Evolutionary conservation across 2,797 vertebrate species (phyloP), one percentile per base, ranked within the genome.

Genomic region (Gephyroberyx darwinii): DNA sequence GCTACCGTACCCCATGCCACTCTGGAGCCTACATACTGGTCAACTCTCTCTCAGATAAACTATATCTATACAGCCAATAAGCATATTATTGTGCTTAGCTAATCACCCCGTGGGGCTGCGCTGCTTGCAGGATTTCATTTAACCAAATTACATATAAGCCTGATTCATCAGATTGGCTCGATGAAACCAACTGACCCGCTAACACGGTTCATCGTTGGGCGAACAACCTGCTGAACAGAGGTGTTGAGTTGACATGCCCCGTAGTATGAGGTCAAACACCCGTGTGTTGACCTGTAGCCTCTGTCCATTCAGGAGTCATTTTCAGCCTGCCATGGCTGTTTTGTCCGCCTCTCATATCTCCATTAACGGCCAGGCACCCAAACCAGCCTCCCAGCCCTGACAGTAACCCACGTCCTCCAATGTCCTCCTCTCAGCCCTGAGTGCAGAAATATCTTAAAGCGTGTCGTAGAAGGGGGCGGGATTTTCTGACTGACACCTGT

Each of bases 211-310:
- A 75, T 78, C 65, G 47, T 37, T 20, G 78, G 76, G 60, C 14
- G 60, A 82, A 73, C 82, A 89, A 88, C 88, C 85, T 91, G 76
- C 88, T 90, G 89, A 90, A 90, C 68, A 45, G 71, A 88, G 76
- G 84, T 81, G 85, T 88, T 87, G 84, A 79, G 75, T 67, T 88
- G 85, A 88, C 83, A 51, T 80, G 79, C 73, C 80, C 86, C 30
- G 31, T 37, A 75, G 41, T 82, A 83, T 79, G 60, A 91, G 87
- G 89, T 92, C 87, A 91, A 71, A 90, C 84, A 71, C 76, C 67
- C 68, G 75, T 17, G 56, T 80, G 80, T 68, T 91, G 89, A 91
- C 89, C 90, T 90, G 87, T 72, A 83, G 78, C 80, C 77, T 81
- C 70, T 52, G 53, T 73, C 76, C 64, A 80, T 86, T 87, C 79